These are phyloP conservation scores for Dorcus hopei DNA, from an alignment of 2,888 invertebrate genomes.

Conservation along the genomic window DNA sequence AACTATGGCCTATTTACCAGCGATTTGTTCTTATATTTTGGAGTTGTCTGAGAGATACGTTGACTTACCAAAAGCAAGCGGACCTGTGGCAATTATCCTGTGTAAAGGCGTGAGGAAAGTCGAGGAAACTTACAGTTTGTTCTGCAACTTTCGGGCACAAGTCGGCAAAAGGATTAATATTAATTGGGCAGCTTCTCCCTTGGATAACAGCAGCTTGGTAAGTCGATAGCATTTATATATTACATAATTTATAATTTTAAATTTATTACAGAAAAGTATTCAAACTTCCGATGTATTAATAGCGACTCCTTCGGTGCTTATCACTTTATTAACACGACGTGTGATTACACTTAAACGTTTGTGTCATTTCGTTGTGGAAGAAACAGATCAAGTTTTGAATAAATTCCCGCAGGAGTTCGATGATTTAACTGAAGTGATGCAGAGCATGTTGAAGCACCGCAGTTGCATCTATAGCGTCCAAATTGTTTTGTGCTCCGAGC, in stretches of 20 bases:
- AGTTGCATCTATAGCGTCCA: constrained; percentile 54
- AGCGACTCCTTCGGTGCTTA: constrained; percentile 60
- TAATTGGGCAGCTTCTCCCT: not conserved
- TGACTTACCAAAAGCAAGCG: constrained; percentile 47
- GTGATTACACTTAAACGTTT: constrained; percentile 60
- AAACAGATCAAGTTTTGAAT: constrained; percentile 61
- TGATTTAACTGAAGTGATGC: constrained; percentile 48
- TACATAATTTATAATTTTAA: not conserved
- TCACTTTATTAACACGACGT: constrained; percentile 52
- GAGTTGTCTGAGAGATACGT: constrained; percentile 49
- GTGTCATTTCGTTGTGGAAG: constrained; percentile 67
- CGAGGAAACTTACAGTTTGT: constrained; percentile 49
- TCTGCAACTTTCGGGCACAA: constrained; percentile 40
- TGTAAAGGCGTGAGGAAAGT: constrained; percentile 62
- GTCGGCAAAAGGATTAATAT: not conserved
- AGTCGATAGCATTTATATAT: constrained; percentile 14
- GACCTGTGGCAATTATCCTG: constrained; percentile 65
- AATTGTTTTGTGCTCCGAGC: constrained; percentile 57
- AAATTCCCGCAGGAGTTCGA: constrained; percentile 54
- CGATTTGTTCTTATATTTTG: constrained; percentile 60
- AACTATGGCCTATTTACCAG: constrained; percentile 67
- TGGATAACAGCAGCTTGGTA: constrained; percentile 35
- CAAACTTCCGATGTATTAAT: constrained; percentile 64
- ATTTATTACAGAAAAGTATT: constrained; percentile 45
- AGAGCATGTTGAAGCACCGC: constrained; percentile 49